Conservation (phyloP, 2,888 invertebrate species). For the Andrena camellia region DNA sequence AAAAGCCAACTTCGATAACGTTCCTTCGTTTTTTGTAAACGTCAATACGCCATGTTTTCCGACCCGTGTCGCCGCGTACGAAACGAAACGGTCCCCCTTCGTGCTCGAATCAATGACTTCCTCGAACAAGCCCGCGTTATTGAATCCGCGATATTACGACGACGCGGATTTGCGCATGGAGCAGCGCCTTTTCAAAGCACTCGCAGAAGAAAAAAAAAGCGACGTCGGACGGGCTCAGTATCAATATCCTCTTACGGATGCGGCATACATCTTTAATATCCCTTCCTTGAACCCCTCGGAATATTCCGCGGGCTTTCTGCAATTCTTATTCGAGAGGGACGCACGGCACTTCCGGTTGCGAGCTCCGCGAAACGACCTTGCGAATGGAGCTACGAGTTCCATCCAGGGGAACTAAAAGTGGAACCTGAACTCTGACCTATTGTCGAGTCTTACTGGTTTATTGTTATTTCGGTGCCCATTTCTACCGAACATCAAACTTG, state of each 20-base stretch:
- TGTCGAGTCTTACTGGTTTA: background rate
- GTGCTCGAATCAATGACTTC: slow-evolving; percentile 41
- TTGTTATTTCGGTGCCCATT: background rate
- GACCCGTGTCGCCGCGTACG: slow-evolving; percentile 13
- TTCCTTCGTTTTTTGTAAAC: slow-evolving; percentile 5
- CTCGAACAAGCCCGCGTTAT: slow-evolving; percentile 50
- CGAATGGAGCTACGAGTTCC: background rate
- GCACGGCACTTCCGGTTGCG: slow-evolving; percentile 5
- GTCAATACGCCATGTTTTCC: slow-evolving; percentile 39
- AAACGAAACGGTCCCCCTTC: slow-evolving; percentile 26
- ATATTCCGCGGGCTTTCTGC: slow-evolving; percentile 46
- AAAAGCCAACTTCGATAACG: slow-evolving; percentile 53
- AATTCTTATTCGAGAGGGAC: slow-evolving; percentile 46
- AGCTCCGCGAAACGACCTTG: background rate
- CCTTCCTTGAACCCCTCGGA: slow-evolving; percentile 23
- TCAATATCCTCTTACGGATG: slow-evolving; percentile 60
- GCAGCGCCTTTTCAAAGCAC: slow-evolving; percentile 27
- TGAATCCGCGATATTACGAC: slow-evolving; percentile 51
- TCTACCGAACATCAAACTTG: background rate
- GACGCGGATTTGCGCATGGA: slow-evolving; percentile 39
- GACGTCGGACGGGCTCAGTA: slow-evolving; percentile 30
- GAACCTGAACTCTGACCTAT: background rate
- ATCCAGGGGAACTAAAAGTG: slow-evolving; percentile 8
- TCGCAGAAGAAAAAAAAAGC: slow-evolving; percentile 20
- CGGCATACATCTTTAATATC: slow-evolving; percentile 63